Evolutionary conservation across 2,888 invertebrate species (phyloP), one percentile per base, ranked within the genome.

Genomic region (Micoletzkya japonica): DNA sequence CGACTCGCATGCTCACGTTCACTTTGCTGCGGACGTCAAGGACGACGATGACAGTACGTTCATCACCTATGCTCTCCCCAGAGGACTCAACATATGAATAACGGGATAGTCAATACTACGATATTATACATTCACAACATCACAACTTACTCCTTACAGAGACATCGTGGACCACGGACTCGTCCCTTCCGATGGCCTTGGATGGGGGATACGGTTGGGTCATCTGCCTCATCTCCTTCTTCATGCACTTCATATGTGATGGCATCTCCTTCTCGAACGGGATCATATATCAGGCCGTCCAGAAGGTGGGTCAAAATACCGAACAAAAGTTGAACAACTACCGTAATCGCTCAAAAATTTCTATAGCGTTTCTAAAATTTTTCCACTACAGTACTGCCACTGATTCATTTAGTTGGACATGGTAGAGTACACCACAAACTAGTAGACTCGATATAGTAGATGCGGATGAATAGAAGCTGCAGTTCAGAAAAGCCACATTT

Each of bases 191-290:
- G 39, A 36, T 70, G 24, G 50, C 50, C 2, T 28, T 59, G 1
- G 60, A 61, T 58, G 49, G 34, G 49, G 52, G 72, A 57, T 39
- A 63, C 91, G 4, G 63, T 4, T 95, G 94, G 94, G 91, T 94
- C 37, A 90, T 95, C 64, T 94, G 94, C 0, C 90, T 91, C 73
- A 93, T 93, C 32, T 91, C 93, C 0, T 94, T 95, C 86, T 89
- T 93, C 88, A 91, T 93, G 75, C 93, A 93, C 86, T 89, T 93
- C 74, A 93, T 95, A 81, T 93, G 93, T 52, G 95, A 95, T 86
- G 95, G 95, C 2, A 91, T 94, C 77, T 93, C 93, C 0, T 93
- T 94, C 87, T 92, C 92, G 76, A 94, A 94, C 86, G 95, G 95
- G 70, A 91, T 94, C 4, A 91, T 95, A 82, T 94, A 90, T 87